Percentiles rank a stretch among this genome's conserved stretches.
Evolutionary conservation across 2,797 vertebrate genomes (phyloP).

Genomic region (Lepilemur ruficaudatus): DNA sequence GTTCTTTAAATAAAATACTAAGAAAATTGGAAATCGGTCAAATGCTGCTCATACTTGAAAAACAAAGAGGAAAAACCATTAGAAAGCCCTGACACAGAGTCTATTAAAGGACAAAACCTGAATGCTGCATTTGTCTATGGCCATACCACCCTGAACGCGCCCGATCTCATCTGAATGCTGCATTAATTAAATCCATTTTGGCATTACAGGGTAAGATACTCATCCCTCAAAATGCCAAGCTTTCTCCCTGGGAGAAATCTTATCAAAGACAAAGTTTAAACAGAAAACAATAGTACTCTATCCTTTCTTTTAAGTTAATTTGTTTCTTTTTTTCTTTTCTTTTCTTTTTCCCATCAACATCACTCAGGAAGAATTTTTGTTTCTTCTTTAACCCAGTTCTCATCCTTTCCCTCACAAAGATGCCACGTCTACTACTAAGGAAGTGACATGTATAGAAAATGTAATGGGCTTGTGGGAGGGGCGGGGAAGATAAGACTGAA

Average conservation of each 20-base stretch:
- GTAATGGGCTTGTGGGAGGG: background rate
- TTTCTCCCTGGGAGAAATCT: slow-evolving; percentile 38
- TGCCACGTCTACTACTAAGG: background rate
- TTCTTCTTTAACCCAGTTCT: slow-evolving; percentile 9
- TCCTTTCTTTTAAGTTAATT: background rate
- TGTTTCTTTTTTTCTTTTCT: background rate
- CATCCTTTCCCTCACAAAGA: background rate
- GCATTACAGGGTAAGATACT: background rate
- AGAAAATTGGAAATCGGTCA: background rate
- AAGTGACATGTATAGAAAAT: background rate
- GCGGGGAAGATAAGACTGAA: background rate
- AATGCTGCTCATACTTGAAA: slow-evolving; percentile 2
- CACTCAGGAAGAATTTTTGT: no score
- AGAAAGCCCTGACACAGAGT: background rate
- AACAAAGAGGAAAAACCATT: background rate
- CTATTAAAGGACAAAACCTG: background rate
- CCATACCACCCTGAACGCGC: no score
- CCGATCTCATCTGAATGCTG: no score
- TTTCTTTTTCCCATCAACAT: no score
- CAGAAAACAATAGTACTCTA: background rate
- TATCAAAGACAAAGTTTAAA: background rate
- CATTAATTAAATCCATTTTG: background rate
- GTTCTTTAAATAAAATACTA: slow-evolving; percentile 50
- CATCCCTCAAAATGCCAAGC: background rate
- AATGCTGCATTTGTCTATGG: no score